Conservation (phyloP, 2,888 invertebrate genomes). For the Horisme vitalbata region DNA sequence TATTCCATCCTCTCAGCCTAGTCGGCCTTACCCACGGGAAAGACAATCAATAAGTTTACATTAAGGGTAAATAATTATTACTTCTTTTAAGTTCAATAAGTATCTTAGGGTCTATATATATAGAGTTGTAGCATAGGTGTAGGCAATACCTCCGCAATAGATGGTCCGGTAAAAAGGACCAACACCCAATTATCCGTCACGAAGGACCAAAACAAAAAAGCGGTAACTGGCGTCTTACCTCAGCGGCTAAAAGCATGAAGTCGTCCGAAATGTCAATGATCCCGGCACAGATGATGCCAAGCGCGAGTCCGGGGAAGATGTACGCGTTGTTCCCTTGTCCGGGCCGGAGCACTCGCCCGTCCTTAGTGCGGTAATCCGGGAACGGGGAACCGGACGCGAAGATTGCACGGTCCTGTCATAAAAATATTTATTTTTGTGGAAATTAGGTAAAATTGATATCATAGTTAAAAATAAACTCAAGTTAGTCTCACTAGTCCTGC, state of each 20-base stretch:
- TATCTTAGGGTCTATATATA: no score
- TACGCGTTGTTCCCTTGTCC: slow-evolving; percentile 99
- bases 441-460: no score
- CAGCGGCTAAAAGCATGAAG: slow-evolving; percentile 94
- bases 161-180: background rate
- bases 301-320: slow-evolving; percentile 97
- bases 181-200: background rate
- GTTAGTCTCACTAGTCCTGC: no score
- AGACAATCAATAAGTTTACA: no score
- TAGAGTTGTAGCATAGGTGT: no score
- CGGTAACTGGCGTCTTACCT: slow-evolving; percentile 85
- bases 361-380: slow-evolving; percentile 88
- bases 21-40: no score
- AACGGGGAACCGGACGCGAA: slow-evolving; percentile 99
- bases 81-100: no score
- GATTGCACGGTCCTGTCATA: slow-evolving; percentile 90
- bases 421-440: background rate
- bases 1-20: no score
- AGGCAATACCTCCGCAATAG: no score
- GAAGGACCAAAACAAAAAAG: background rate
- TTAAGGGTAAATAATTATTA: no score
- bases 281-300: slow-evolving; percentile 94
- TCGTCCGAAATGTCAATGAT: slow-evolving; percentile 95
- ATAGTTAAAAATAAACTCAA: no score
- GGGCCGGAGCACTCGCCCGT: slow-evolving; percentile 91